Percentiles rank a stretch among this genome's conserved stretches.
These are phyloP conservation scores for Alaudala cheleensis DNA, from an alignment of 2,113 vertebrate species.

Conservation along the genomic window DNA sequence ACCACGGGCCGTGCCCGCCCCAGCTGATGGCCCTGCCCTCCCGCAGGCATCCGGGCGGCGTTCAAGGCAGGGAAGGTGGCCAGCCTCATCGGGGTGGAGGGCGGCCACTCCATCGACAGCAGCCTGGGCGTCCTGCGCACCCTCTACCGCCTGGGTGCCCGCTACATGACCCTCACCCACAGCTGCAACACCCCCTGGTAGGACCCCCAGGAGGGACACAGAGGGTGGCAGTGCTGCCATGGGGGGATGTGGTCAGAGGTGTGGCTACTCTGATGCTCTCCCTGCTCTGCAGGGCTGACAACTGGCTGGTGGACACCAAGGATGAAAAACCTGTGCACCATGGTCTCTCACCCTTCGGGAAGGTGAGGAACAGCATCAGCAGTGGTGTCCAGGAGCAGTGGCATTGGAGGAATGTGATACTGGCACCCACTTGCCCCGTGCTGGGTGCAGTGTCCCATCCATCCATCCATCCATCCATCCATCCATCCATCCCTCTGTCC, in stretches of 20 bases:
- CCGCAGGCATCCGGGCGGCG: constrained; percentile 76
- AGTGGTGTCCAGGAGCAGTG: accelerated
- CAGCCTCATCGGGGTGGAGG: constrained; percentile 91
- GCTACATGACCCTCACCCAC: constrained; percentile 94
- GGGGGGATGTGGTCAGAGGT: accelerated
- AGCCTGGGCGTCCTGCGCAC: constrained; percentile 85
- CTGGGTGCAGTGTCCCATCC: no score
- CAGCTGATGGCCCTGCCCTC: accelerated
- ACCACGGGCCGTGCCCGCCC: accelerated
- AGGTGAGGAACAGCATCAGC: constrained; percentile 71
- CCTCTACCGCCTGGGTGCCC: constrained; percentile 88
- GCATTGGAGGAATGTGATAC: background rate
- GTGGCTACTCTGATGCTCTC: background rate
- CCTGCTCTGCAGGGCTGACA: constrained; percentile 82
- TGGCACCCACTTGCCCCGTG: no score
- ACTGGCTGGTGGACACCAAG: constrained; percentile 87
- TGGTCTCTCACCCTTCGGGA: constrained; percentile 85
- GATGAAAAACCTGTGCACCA: constrained; percentile 65
- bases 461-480: background rate
- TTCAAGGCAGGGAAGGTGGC: constrained; percentile 77
- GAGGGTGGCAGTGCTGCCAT: accelerated
- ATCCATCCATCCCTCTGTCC: background rate
- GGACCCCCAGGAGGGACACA: background rate
- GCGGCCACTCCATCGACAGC: constrained; percentile 94
- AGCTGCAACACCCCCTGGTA: constrained; percentile 96